These are phyloP conservation scores for Nettapus auritus DNA, from an alignment of 2,113 vertebrate genomes.

Conservation along the genomic window DNA sequence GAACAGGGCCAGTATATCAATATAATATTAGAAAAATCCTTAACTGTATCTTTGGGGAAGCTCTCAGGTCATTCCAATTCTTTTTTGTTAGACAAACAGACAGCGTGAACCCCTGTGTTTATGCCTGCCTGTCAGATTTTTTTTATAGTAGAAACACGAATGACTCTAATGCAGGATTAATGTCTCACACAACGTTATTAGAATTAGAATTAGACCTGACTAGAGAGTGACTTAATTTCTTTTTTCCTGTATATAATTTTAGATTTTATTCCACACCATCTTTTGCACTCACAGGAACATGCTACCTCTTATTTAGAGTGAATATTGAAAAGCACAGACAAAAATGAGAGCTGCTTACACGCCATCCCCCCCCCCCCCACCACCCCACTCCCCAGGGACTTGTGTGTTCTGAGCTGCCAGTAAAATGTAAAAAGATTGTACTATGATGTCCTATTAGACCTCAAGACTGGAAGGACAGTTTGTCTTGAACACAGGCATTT, in stretches of 20 bases:
- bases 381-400: background rate
- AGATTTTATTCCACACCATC: background rate
- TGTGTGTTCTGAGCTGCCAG: conserved; percentile 23
- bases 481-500: conserved; percentile 61
- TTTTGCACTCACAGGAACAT: background rate
- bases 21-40: conserved; percentile 21
- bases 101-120: conserved; percentile 23
- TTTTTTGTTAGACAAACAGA: background rate
- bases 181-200: background rate
- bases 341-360: background rate
- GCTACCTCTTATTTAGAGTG: background rate
- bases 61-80: background rate
- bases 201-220: background rate
- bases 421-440: conserved; percentile 30
- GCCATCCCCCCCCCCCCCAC: background rate
- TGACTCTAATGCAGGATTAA: conserved; percentile 36
- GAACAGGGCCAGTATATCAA: background rate
- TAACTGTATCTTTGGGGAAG: background rate
- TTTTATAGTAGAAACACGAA: conserved; percentile 20
- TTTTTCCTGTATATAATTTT: conserved; percentile 36
- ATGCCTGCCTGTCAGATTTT: background rate
- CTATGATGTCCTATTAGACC: conserved; percentile 54
- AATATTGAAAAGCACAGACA: conserved; percentile 3
- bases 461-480: conserved; percentile 65
- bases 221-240: conserved; percentile 5